phyloP scores from a whole-genome alignment of 2,113 vertebrate species.

The Sorex fumeus region DNA sequence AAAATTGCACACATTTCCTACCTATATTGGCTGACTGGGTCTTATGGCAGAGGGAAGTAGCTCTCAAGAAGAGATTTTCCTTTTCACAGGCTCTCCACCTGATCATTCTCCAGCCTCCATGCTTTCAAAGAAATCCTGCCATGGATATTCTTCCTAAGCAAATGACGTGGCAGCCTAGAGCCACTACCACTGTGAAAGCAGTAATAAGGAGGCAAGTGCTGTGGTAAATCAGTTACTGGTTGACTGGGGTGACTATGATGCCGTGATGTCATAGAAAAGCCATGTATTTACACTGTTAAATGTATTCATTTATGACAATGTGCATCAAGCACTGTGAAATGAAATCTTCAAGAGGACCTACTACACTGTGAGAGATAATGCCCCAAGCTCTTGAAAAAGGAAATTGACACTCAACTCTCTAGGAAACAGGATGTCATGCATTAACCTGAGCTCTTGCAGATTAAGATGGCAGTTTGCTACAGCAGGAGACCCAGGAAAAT shows the following conservation, averaged over 20 bases:
- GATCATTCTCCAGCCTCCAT: slow-evolving; percentile 59
- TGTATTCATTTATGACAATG: slow-evolving; percentile 93
- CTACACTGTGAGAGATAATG: slow-evolving; percentile 92
- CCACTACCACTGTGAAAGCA: background rate
- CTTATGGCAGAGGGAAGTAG: slow-evolving; percentile 26
- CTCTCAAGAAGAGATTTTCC: background rate
- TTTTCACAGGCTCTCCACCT: background rate
- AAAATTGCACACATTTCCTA: no score
- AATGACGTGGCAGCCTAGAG: background rate
- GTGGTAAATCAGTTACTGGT: slow-evolving; percentile 69
- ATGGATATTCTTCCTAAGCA: slow-evolving; percentile 6
- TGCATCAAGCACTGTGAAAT: slow-evolving; percentile 94
- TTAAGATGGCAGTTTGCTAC: slow-evolving; percentile 90
- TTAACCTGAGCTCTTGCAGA: slow-evolving; percentile 92
- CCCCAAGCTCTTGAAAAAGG: slow-evolving; percentile 92
- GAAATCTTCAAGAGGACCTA: slow-evolving; percentile 93
- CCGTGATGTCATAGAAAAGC: slow-evolving; percentile 93
- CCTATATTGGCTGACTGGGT: background rate
- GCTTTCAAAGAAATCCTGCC: slow-evolving; percentile 48
- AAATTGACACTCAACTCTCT: slow-evolving; percentile 92
- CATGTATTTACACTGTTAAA: slow-evolving; percentile 92
- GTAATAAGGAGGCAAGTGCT: background rate
- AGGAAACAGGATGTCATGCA: slow-evolving; percentile 93
- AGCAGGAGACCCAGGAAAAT: slow-evolving; percentile 88
- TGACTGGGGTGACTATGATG: slow-evolving; percentile 92